phyloP scores from a whole-genome alignment of 2,113 vertebrate species.

The Crotalus horridus region DNA sequence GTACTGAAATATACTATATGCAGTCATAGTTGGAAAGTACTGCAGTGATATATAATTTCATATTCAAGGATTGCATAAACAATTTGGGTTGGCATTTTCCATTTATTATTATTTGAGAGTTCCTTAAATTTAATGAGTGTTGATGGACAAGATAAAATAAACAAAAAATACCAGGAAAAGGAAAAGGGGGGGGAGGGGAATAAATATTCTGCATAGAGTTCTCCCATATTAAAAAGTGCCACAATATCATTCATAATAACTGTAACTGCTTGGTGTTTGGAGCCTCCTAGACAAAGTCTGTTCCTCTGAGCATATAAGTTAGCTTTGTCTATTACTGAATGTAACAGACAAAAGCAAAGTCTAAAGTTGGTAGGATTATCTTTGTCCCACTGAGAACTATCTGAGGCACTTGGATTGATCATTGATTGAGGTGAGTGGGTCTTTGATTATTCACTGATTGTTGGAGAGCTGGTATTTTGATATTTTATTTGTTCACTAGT shows the following conservation, averaged over 20 bases:
- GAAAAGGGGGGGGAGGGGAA: too few relatives aligned
- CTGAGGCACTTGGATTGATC: background rate
- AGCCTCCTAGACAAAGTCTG: background rate
- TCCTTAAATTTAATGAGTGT: background rate
- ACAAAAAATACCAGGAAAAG: background rate
- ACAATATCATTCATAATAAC: background rate
- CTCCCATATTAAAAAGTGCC: background rate
- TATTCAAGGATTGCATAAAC: background rate
- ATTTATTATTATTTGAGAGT: background rate
- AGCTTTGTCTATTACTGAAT: background rate
- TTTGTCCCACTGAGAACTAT: background rate
- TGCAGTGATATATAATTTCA: background rate
- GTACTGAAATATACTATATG: background rate
- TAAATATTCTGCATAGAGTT: background rate
- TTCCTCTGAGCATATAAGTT: background rate
- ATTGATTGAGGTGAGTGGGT: background rate
- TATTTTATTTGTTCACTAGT: background rate
- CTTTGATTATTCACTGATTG: background rate
- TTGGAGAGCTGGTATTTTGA: background rate
- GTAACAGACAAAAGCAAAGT: background rate
- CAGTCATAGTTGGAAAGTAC: background rate
- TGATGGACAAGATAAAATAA: background rate
- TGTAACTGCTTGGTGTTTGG: background rate
- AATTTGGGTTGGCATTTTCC: background rate
- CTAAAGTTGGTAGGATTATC: too few relatives aligned